Evolutionary conservation across 2,888 invertebrate species (phyloP), one percentile per base, ranked within the genome.

Genomic region (Leucophora obtusa): DNA sequence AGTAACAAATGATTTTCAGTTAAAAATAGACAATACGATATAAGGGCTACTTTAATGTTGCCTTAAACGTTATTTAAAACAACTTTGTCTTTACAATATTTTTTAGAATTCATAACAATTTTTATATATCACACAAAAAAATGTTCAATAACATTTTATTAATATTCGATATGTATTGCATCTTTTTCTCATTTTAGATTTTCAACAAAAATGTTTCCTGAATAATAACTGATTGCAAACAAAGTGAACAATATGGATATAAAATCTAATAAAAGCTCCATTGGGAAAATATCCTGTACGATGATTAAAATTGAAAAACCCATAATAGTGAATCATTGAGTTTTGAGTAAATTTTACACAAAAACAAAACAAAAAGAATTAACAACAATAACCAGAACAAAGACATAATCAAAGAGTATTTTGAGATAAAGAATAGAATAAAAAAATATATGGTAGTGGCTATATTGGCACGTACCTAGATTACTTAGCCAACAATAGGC

Each of bases 351-450:
- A 70, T 35, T 54, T 35, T 43, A 38, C 62, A 54, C 54, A 62
- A 47, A 38, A 24, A 28, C n/a, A n/a, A n/a, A 17, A 17, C n/a
- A 58, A 51, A 56, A 53, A 33, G 60, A 38, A 38, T 11, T 14
- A 11, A 60, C 15, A 50, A 43, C 17, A 66, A n/a, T n/a, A n/a
- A 60, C 35, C 33, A 71, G 50, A 77, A 79, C 65, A 60, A 66
- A 56, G 18, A 21, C 63, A 35, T 60, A 51, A 75, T 74, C 65
- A 69, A 79, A 50, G 69, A 66, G 51, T 53, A 75, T 47, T 58
- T 24, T 43, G 38, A 58, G 65, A 43, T 43, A 51, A 59, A 56
- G 28, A 28, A 28, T 28, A 28, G 28, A 28, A 28, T 28, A 28
- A 18, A 66, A 38, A 65, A 43, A 56, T 56, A 33, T 18, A 59